Evolutionary conservation across 2,888 invertebrate species (phyloP).

Genomic region (Lithophane socia): DNA sequence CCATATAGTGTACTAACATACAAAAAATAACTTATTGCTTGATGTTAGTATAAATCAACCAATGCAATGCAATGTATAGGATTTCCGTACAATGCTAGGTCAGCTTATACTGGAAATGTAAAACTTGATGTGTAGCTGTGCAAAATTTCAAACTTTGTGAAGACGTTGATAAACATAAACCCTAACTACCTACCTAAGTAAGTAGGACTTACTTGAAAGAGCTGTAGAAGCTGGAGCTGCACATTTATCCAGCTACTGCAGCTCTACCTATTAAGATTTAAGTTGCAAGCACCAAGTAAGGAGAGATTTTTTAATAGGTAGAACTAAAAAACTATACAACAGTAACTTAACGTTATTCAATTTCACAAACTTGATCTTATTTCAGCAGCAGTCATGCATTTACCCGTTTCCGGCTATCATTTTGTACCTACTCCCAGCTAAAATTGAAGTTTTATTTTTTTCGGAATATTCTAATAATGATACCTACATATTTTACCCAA

Average conservation of each 20-base stretch:
- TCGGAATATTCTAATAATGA: conserved; percentile 28
- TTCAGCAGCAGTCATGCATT: not conserved
- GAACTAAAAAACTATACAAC: too few species aligned
- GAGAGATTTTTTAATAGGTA: not conserved
- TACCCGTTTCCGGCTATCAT: not conserved
- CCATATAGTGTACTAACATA: too few species aligned
- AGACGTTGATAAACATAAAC: not conserved
- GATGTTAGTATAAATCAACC: too few species aligned
- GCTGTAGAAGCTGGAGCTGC: too few species aligned
- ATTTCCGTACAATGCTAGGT: too few species aligned
- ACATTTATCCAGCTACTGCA: not conserved
- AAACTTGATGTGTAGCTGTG: too few species aligned
- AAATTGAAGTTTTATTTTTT: too few species aligned
- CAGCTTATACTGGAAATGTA: too few species aligned
- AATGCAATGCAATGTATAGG: too few species aligned
- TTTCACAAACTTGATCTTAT: not conserved
- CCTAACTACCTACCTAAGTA: not conserved
- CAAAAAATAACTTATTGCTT: too few species aligned
- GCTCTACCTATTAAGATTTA: not conserved
- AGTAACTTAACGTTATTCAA: not conserved
- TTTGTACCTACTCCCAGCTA: too few species aligned
- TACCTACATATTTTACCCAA: conserved; percentile 39
- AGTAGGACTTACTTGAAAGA: too few species aligned
- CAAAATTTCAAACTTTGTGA: not conserved
- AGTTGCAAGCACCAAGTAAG: not conserved